Base-by-base conservation (phyloP, 2,113 vertebrate genomes). In the Corythornis cristatus region DNA sequence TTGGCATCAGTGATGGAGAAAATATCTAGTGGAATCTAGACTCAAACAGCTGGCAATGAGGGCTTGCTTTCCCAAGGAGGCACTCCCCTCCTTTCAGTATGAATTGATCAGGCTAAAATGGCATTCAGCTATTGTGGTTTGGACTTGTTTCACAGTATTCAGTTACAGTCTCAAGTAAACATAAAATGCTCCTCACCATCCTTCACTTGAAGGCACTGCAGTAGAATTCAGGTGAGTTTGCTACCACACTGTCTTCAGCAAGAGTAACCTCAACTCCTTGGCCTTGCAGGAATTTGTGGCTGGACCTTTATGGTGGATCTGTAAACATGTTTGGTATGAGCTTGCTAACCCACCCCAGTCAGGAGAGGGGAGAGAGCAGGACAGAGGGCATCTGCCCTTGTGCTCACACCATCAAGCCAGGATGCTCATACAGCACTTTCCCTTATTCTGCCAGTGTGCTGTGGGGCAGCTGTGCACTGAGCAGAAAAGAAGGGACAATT, bases 371-470 rank as follows among this genome's bases (percentile, higher is more conserved):
- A 13, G 65, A 15, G 2, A 9, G 60, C 65, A 65, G 6, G 33
- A 9, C 43, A 11, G 29, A 12, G 43, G 31, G 61, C 7, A 1
- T 25, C 1, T 37, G 54, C n/a, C 33, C 35, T 51, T 0, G 0
- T 67, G 77, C 89, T 75, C 70, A 28, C 61, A 4, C 72, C 3
- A 1, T 61, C 40, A 3, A 9, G 48, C 40, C 29, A 46, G 42
- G 26, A 1, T 25, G 56, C 17, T 75, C 31, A 1, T 5, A 1
- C 17, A 19, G 68, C 25, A 0, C 53, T 9, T 16, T 37, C 43
- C 65, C 22, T 15, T 8, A 1, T 50, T 48, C 61, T 21, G 16
- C 53, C 0, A 1, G 13, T 8, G 0, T 9, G 20, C 50, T 31
- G 6, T 1, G 3, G 19, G 22, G 66, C 68, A 40, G 37, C 51